Conservation (phyloP, 2,797 vertebrate genomes). For the Nannoperca australis region DNA sequence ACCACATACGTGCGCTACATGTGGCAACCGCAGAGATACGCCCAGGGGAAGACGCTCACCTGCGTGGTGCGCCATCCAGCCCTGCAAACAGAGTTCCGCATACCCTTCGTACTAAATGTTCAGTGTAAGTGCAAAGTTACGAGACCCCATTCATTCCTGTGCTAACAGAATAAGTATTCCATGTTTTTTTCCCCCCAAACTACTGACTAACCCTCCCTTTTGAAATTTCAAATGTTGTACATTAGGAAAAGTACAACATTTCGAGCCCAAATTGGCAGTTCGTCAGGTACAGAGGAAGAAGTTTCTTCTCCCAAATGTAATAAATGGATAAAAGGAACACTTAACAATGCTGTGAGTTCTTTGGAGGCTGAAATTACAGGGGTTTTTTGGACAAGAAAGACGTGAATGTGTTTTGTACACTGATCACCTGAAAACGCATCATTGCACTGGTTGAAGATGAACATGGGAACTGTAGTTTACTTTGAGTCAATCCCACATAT, state of each 20-base stretch:
- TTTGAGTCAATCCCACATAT: background rate
- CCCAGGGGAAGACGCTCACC: constrained; percentile 90
- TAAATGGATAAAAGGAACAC: background rate
- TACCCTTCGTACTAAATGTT: constrained; percentile 89
- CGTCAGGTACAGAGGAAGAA: background rate
- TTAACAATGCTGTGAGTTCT: background rate
- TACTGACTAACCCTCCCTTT: background rate
- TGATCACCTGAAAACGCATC: background rate
- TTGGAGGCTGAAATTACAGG: background rate
- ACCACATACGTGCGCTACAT: constrained; percentile 89
- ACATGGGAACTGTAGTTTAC: background rate
- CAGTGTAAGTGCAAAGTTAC: constrained; percentile 89
- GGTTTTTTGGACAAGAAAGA: background rate
- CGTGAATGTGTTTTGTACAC: background rate
- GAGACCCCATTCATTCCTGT: background rate
- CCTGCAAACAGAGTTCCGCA: constrained; percentile 90
- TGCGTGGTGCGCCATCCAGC: constrained; percentile 94
- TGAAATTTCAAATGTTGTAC: background rate
- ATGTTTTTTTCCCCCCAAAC: background rate
- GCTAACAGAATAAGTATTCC: background rate
- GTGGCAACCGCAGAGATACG: constrained; percentile 90
- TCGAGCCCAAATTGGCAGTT: background rate
- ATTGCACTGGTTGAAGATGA: background rate
- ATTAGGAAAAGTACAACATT: background rate
- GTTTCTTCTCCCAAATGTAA: background rate